Conservation (phyloP, 2,113 vertebrate genomes). For the Vidua macroura region DNA sequence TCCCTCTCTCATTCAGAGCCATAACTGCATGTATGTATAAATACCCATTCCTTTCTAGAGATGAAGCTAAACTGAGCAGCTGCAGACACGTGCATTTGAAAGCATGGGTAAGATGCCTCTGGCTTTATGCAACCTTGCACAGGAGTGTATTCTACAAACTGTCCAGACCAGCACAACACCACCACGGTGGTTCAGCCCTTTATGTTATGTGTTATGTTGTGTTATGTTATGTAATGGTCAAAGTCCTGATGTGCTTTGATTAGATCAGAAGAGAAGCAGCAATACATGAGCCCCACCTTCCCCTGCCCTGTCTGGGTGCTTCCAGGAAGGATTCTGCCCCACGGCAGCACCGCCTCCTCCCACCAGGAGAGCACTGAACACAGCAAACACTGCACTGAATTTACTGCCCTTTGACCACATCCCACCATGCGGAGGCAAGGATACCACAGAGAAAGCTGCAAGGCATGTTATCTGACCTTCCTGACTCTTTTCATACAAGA, state of each 20-base stretch:
- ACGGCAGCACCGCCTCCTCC: background rate
- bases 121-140: background rate
- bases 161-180: background rate
- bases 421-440: background rate
- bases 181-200: background rate
- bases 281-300: fast-evolving
- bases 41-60: fast-evolving
- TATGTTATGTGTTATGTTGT: too few species aligned
- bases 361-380: background rate
- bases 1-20: background rate
- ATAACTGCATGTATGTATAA: background rate
- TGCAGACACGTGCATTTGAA: background rate
- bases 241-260: background rate
- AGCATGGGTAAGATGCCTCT: background rate
- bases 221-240: too few species aligned
- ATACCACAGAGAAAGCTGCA: background rate
- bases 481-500: background rate
- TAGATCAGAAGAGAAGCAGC: background rate
- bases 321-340: background rate
- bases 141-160: background rate
- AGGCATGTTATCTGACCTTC: background rate
- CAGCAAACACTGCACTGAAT: background rate
- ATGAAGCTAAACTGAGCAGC: background rate
- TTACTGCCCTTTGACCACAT: background rate
- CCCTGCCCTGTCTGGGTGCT: background rate